These are phyloP conservation scores for Enteromius anoplus DNA, from an alignment of 2,797 vertebrate species.

Conservation along the genomic window DNA sequence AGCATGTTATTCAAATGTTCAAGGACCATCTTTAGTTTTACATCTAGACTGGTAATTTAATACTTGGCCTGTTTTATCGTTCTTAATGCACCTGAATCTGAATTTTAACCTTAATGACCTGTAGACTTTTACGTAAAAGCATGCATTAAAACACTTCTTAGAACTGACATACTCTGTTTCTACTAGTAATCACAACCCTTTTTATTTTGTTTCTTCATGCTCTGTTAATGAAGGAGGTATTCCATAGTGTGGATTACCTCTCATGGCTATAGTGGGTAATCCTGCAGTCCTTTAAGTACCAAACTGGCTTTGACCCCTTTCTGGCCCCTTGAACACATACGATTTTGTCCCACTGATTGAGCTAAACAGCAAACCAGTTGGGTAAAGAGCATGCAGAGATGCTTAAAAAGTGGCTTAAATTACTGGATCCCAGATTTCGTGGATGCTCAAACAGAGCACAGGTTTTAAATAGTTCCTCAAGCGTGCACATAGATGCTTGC, in stretches of 20 bases:
- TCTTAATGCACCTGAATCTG: background rate
- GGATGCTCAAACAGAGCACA: background rate
- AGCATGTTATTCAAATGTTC: constrained; percentile 13
- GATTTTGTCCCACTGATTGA: constrained; percentile 38
- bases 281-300: constrained; percentile 36
- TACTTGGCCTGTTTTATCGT: background rate
- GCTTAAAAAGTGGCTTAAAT: constrained; percentile 24
- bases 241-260: constrained; percentile 33
- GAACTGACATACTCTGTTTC: background rate
- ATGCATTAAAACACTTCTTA: constrained; percentile 4
- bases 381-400: constrained; percentile 6
- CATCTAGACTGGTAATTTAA: background rate
- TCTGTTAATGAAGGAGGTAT: constrained; percentile 8
- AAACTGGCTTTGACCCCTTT: constrained; percentile 34
- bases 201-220: constrained; percentile 20
- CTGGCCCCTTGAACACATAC: constrained; percentile 33
- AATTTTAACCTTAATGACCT: constrained; percentile 6
- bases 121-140: background rate
- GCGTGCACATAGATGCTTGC: background rate
- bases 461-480: constrained; percentile 7
- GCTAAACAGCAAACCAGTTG: constrained; percentile 15
- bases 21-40: background rate
- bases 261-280: constrained; percentile 38
- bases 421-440: background rate
- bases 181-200: constrained; percentile 3